Evolutionary conservation across 2,113 vertebrate species (phyloP).

Genomic region (Brachionichthys hirsutus): DNA sequence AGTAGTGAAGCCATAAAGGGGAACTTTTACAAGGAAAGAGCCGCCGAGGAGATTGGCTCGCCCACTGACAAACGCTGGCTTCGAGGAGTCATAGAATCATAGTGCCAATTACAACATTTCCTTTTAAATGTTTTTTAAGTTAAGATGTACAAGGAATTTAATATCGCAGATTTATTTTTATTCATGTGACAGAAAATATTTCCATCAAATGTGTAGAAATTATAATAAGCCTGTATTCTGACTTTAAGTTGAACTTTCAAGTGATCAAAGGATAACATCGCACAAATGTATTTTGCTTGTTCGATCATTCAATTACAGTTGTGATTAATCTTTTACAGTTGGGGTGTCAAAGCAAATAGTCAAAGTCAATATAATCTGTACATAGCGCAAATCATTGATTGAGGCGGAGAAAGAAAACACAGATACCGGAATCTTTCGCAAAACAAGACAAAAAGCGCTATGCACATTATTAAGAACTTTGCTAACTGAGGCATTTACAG

Average conservation of each 20-base stretch:
- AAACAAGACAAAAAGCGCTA: background rate
- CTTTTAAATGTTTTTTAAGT: conserved; percentile 10
- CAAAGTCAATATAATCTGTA: too few species aligned
- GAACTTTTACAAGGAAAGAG: conserved; percentile 89
- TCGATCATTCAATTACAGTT: too few species aligned
- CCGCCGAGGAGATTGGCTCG: conserved; percentile 80
- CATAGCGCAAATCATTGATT: too few species aligned
- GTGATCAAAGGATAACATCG: background rate
- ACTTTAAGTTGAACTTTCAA: conserved; percentile 1
- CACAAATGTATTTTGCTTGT: background rate
- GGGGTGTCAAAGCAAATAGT: background rate
- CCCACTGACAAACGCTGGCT: conserved; percentile 65
- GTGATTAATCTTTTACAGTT: too few species aligned
- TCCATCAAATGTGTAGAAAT: too few species aligned
- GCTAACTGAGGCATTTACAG: background rate
- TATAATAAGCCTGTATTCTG: too few species aligned
- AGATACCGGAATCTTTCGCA: background rate
- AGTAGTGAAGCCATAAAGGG: conserved; percentile 84
- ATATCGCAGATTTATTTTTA: conserved; percentile 2
- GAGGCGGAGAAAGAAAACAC: background rate
- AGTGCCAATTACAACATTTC: too few species aligned
- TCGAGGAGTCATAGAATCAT: conserved; percentile 32
- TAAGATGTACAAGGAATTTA: conserved; percentile 9
- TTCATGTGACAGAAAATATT: too few species aligned
- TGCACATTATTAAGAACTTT: background rate